Base-by-base conservation (phyloP, 2,888 invertebrate species). In the Mystacides longicornis region DNA sequence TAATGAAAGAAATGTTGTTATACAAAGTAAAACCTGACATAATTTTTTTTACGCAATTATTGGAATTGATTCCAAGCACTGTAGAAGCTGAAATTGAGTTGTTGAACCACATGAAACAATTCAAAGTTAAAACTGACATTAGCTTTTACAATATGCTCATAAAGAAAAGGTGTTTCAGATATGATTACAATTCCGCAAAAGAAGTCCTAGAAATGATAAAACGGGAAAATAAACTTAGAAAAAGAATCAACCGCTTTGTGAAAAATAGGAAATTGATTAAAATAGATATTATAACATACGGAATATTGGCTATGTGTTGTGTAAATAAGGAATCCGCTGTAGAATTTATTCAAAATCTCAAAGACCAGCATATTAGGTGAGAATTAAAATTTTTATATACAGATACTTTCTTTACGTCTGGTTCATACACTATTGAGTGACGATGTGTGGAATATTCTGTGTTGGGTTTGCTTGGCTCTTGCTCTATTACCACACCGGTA, bases 121-220 rank as follows among this genome's bases (percentile, higher is more conserved):
- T 71, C 43, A 73, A 80, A 9, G 67, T 91, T 0, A 78, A 77
- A 63, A 77, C 86, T 1, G 93, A 95, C 71, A 80, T 88, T 54
- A 86, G 85, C 67, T 92, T 94, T 69, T 93, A 84, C 66, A 95
- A 94, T 69, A 81, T 87, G 73, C 75, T 95, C 9, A 93, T 96
- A 52, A 89, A 87, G 65, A 89, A 85, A 67, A 80, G 91, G 56
- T 85, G 85, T 65, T 72, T 83, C 65, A 75, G 91, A 62, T 74
- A 70, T 55, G 85, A 89, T 67, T 85, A 84, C 67, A 74, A 81
- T 51, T 79, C 76, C 63, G 93, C 90, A 14, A 81, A 81, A 72
- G 87, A 87, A 63, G 81, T 86, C 0, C 69, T 79, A 52, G 65
- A 72, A 14, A 70, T 82, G 63, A 80, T 87, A 61, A 67, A 73